Percentiles rank a stretch among this genome's conserved stretches.
Evolutionary conservation across 2,113 vertebrate species (phyloP).

Genomic region (Anoplopoma fimbria): DNA sequence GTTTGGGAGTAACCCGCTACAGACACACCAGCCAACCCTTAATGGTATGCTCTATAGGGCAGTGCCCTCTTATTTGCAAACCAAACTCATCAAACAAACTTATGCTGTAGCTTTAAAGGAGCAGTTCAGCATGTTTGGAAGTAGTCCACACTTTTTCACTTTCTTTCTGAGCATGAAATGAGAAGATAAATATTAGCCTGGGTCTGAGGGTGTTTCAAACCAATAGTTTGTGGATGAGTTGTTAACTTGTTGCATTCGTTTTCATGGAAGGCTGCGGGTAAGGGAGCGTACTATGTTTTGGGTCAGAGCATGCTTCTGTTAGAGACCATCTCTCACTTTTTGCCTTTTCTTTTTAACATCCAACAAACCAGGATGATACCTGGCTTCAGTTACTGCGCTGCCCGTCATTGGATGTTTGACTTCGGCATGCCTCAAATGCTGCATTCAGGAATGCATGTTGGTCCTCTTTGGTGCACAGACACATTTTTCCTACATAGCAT

Average conservation of each 20-base stretch:
- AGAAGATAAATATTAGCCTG: neutral
- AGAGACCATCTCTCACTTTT: neutral
- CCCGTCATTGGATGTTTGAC: neutral
- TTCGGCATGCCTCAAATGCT: neutral
- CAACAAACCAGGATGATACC: neutral
- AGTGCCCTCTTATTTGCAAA: neutral
- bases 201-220: neutral
- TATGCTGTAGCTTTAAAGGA: neutral
- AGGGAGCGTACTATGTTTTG: neutral
- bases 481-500: slow-evolving; percentile 10
- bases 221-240: neutral
- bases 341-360: neutral
- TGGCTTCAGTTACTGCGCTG: neutral
- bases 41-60: neutral
- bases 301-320: neutral
- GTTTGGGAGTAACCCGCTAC: neutral
- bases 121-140: neutral
- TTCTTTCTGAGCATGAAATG: neutral
- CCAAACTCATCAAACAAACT: neutral
- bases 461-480: neutral
- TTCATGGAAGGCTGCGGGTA: too few species aligned
- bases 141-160: neutral
- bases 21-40: neutral
- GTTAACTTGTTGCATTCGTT: neutral
- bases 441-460: neutral